phyloP scores from a whole-genome alignment of 2,797 vertebrate genomes.

The Carcharodon carcharias region DNA sequence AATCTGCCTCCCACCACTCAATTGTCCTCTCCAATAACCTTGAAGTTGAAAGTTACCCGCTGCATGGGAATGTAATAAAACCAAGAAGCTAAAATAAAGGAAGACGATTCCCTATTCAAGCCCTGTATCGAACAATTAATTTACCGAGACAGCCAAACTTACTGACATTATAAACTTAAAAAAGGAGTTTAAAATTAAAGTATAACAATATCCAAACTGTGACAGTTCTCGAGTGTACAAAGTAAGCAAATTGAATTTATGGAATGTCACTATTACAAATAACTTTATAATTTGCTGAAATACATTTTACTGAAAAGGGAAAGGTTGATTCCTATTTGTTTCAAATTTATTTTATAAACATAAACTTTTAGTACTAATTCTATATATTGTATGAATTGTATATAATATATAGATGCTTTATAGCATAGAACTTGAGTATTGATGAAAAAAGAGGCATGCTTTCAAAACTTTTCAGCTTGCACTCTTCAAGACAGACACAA shows the following conservation, averaged over 20 bases:
- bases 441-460: too few species aligned
- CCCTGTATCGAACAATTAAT: background rate
- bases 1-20: background rate
- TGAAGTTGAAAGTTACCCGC: background rate
- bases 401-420: background rate
- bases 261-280: background rate
- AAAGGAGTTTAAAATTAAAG: background rate
- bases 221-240: background rate
- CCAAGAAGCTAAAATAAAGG: background rate
- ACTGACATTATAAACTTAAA: background rate
- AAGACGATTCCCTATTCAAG: background rate
- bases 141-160: background rate
- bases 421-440: too few species aligned
- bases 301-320: background rate
- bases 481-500: too few species aligned
- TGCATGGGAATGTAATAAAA: background rate
- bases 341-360: background rate
- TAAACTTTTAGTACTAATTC: background rate
- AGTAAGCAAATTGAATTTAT: background rate
- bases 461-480: too few species aligned
- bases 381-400: background rate
- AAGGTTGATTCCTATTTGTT: background rate
- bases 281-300: background rate
- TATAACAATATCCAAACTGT: background rate
- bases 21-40: background rate